These are phyloP conservation scores for Serrognathus titanus DNA, from an alignment of 2,888 invertebrate genomes.

Conservation along the genomic window DNA sequence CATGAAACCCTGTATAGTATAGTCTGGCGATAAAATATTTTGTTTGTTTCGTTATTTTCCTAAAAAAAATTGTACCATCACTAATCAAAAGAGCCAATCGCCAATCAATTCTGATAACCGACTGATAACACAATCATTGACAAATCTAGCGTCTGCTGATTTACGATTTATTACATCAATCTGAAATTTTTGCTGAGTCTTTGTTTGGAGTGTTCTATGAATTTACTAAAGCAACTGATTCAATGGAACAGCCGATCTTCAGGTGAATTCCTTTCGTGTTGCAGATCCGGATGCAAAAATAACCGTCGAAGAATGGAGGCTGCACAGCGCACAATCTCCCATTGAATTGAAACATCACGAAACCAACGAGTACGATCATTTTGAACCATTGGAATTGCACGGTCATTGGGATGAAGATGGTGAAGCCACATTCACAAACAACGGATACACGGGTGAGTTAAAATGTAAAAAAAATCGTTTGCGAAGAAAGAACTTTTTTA, in stretches of 20 bases:
- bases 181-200: no score
- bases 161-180: no score
- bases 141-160: no score
- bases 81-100: no score
- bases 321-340: constrained; percentile 59
- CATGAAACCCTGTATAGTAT: no score
- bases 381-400: constrained; percentile 55
- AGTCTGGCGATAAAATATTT: no score
- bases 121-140: no score
- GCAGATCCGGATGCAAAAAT: constrained; percentile 43
- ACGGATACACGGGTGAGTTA: constrained; percentile 62
- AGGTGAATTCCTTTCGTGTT: neutral
- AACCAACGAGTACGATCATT: constrained; percentile 45
- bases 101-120: no score
- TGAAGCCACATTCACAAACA: constrained; percentile 60
- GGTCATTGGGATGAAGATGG: constrained; percentile 60
- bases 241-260: neutral
- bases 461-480: neutral
- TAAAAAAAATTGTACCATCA: no score
- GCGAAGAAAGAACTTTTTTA: no score
- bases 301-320: constrained; percentile 44
- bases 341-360: constrained; percentile 57
- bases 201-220: neutral
- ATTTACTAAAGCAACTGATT: neutral
- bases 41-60: no score